Base-by-base conservation (phyloP, 2,797 vertebrate species). In the Avahi laniger region DNA sequence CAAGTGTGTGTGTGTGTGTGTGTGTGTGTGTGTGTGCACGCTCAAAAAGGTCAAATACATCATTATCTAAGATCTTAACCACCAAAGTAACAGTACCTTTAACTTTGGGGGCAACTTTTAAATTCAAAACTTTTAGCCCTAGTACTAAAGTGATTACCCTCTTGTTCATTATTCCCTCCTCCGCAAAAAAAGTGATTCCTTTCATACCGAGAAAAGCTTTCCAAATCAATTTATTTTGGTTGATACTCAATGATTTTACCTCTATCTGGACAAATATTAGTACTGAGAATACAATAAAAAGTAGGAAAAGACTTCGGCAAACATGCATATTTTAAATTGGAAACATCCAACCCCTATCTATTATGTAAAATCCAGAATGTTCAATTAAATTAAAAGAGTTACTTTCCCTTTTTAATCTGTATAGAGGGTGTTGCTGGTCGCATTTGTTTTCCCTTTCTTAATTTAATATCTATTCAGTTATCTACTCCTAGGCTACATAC, bases 191-290 rank as follows among this genome's bases (percentile, higher is more conserved):
- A 20, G 11, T 41, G 4, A 0, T 93, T 94, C 89, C 48, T 91
- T 92, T 41, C 15, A 46, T 43, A 52, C 22, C 72, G 10, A 94
- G 43, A 94, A 95, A 92, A 91, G 24, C 61, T 89, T 93, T 92
- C 35, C n/a, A 85, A 65, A 72, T 91, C 35, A 82, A 89, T 5
- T 57, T 75, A 85, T 73, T 79, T 89, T 69, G 46, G 43, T 67
- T 67, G 46, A 48, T 7, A 82, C 17, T 83, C 48, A 88, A 67
- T 82, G n/a, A 89, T 69, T 63, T 90, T 89, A 81, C 33, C 48
- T 88, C 65, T 85, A 65, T 57, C 63, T 67, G 75, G 48, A 85
- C 26, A 93, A 79, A 59, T 50, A 91, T 61, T 83, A 41, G 8
- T 2, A 88, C 9, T 54, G 17, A 90, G 9, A 84, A 63, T 46